Base-by-base conservation (phyloP, 2,113 vertebrate genomes). In the Circaetus cinerascens region DNA sequence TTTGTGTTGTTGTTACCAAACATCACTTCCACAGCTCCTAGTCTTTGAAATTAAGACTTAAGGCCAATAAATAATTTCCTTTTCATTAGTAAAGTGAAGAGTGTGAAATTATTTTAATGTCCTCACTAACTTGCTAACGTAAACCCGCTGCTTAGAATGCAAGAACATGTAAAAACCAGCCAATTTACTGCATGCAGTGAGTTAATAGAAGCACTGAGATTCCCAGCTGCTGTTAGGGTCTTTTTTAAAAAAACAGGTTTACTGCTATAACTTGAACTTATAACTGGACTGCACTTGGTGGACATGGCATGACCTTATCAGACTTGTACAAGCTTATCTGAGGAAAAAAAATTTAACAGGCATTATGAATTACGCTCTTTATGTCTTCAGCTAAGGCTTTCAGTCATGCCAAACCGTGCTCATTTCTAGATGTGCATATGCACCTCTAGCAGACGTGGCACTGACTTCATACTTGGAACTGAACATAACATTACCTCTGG, bases 371-470 rank as follows among this genome's bases (percentile, higher is more conserved):
- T 43, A n/a, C 11, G 17, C 3, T 78, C 30, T 59, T 75, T 20
- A 10, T 11, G 4, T 30, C 38, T 88, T 81, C 75, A 88, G 20
- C 32, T 69, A 36, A 34, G 36, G 36, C 36, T 51, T 62, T 34
- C 45, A n/a, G 21, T 56, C 30, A 74, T 13, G 45, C n/a, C 29
- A 74, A 56, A 60, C 40, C 4, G 0, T 13, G 53, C 30, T 50
- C 16, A 11, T 20, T 30, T 73, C 45, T 11, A 53, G 41, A 43
- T 1, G 1, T 20, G 38, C 16, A 32, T 2, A 5, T 4, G 25
- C 38, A 59, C 51, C 30, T 43, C 13, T 26, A 66, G 21, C 30
- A 72, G 46, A 60, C 0, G 0, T 3, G 4, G 48, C 48, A 59
- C 43, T 79, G 57, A 32, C 20, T 50, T 27, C 5, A 0, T 5